Evolutionary conservation across 1,140 invertebrate genomes (phyloP).

Genomic region (Bursaphelenchus mucronatus): DNA sequence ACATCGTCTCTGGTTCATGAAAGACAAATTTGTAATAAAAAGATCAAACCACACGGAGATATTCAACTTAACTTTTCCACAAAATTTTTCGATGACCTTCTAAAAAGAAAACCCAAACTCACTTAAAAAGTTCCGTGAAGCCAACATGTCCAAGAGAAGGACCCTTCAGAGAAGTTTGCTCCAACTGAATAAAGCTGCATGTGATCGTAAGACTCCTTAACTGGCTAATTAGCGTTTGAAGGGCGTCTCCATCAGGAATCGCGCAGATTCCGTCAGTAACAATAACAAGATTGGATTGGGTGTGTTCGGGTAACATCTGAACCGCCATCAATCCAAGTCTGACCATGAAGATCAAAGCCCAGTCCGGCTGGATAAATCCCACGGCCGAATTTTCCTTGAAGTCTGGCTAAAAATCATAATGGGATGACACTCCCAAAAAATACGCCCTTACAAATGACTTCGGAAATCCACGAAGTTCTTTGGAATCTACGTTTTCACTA

Average conservation of each 20-base stretch:
- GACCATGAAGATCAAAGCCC: constrained; percentile 75
- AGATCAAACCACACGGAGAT: no score
- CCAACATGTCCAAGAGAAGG: constrained; percentile 68
- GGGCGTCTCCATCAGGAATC: constrained; percentile 71
- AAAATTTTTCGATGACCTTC: no score
- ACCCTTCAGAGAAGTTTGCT: constrained; percentile 20
- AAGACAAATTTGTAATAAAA: no score
- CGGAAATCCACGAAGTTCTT: neutral
- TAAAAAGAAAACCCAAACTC: no score
- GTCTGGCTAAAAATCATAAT: neutral
- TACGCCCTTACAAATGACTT: neutral
- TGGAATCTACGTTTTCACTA: constrained; percentile 21
- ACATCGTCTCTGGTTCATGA: no score
- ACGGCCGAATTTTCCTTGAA: no score
- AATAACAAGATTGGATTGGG: constrained; percentile 73
- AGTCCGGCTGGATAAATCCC: constrained; percentile 67
- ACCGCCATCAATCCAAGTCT: constrained; percentile 75
- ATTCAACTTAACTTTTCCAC: no score
- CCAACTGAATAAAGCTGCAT: constrained; percentile 74
- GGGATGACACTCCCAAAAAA: neutral
- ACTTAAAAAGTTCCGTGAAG: constrained; percentile 71
- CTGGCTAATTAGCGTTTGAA: constrained; percentile 73
- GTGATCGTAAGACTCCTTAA: constrained; percentile 66
- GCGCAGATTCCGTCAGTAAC: constrained; percentile 78
- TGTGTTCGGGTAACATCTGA: constrained; percentile 72